Conservation (phyloP, 2,113 vertebrate genomes). For the Hypocryptadius cinnamomeus region DNA sequence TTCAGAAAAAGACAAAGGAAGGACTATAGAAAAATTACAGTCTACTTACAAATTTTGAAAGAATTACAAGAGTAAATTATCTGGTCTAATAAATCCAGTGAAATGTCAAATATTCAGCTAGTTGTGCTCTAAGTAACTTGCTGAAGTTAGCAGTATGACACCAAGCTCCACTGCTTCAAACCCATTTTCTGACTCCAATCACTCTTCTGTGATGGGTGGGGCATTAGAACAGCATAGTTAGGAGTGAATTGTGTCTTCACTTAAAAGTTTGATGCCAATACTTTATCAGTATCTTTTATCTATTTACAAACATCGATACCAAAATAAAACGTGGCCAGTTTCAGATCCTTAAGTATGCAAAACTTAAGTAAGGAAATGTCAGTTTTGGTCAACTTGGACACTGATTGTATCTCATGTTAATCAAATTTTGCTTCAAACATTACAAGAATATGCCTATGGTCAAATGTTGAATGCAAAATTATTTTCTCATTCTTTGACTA, state of each 20-base stretch:
- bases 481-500: not conserved
- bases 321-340: not conserved
- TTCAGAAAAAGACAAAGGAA: not conserved
- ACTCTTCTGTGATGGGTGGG: not conserved
- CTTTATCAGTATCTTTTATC: not conserved
- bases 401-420: not conserved
- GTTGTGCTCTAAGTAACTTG: not conserved
- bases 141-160: not conserved
- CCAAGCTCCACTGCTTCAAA: not conserved
- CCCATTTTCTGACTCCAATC: not conserved
- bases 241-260: not conserved
- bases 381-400: not conserved
- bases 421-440: not conserved
- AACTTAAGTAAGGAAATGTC: not conserved
- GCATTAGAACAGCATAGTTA: not conserved
- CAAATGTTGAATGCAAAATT: not conserved
- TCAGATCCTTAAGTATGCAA: not conserved
- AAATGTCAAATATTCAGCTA: not conserved
- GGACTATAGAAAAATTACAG: not conserved
- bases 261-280: not conserved
- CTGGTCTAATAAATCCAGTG: not conserved
- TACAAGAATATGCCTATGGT: not conserved
- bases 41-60: not conserved
- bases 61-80: not conserved
- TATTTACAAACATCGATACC: not conserved